phyloP scores from a whole-genome alignment of 2,113 vertebrate genomes.

The Axis porcinus region DNA sequence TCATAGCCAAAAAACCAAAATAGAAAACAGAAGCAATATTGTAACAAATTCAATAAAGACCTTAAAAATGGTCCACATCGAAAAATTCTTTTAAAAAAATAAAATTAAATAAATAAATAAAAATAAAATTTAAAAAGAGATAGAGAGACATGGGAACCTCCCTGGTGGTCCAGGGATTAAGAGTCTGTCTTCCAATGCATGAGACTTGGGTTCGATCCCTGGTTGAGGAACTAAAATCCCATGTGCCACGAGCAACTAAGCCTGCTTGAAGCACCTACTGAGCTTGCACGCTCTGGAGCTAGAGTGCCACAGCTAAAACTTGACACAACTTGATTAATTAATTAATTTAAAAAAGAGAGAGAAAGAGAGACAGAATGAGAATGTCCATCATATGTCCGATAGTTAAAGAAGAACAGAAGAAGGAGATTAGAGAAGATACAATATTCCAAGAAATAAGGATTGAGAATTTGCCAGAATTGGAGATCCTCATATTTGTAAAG shows the following conservation, averaged over 20 bases:
- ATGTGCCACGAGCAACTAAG: background rate
- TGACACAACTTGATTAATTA: background rate
- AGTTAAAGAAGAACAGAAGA: background rate
- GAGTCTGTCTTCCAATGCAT: background rate
- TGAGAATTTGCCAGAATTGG: background rate
- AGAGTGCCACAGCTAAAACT: background rate
- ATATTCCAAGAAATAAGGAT: background rate
- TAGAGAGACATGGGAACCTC: background rate
- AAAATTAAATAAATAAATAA: background rate
- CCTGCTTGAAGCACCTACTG: background rate
- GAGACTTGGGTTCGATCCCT: background rate
- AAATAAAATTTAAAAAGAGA: background rate
- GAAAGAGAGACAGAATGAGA: background rate
- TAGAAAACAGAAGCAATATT: background rate
- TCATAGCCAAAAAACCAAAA: background rate
- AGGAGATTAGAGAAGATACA: background rate
- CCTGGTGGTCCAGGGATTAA: background rate
- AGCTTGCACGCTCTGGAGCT: background rate
- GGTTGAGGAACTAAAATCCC: background rate
- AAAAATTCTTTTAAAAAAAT: background rate
- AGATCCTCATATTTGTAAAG: background rate
- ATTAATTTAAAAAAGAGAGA: background rate
- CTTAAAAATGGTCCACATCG: background rate
- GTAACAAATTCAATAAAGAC: background rate
- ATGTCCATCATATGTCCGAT: background rate